Percentiles rank a stretch among this genome's conserved stretches.
Evolutionary conservation across 2,888 invertebrate species (phyloP).

Genomic region (Lasioglossum marginatum): DNA sequence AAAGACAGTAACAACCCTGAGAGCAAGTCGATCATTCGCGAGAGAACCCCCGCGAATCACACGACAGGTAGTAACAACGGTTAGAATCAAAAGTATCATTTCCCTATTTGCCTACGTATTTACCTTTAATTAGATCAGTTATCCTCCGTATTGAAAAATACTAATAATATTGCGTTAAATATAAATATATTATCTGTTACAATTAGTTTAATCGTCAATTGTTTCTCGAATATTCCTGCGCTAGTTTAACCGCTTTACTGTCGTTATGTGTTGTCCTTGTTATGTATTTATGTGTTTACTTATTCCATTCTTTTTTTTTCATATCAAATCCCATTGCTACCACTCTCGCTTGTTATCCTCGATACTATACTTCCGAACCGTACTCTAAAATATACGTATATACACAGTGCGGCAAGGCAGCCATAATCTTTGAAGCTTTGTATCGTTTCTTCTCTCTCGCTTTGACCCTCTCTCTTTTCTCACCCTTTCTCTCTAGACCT

Average conservation of each 20-base stretch:
- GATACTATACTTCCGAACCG: constrained; percentile 40
- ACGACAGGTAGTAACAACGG: constrained; percentile 72
- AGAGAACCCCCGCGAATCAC: constrained; percentile 40
- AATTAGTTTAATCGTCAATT: constrained; percentile 74
- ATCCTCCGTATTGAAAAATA: constrained; percentile 79
- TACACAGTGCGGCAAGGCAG: constrained; percentile 71
- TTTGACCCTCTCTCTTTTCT: background rate
- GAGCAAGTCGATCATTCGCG: constrained; percentile 73
- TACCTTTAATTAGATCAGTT: constrained; percentile 78
- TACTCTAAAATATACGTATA: constrained; percentile 74
- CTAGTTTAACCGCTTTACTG: constrained; percentile 48
- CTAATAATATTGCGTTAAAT: constrained; percentile 81
- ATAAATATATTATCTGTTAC: constrained; percentile 81
- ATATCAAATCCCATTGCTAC: constrained; percentile 55
- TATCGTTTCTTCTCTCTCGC: constrained; percentile 25
- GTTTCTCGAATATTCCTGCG: constrained; percentile 64
- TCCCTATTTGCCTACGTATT: constrained; percentile 79
- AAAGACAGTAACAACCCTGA: constrained; percentile 80
- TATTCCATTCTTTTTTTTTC: constrained; percentile 14
- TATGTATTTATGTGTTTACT: constrained; percentile 18
- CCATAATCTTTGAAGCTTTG: constrained; percentile 55
- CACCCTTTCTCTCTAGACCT: constrained; percentile 3
- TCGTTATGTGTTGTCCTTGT: constrained; percentile 35
- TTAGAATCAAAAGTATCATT: constrained; percentile 74
- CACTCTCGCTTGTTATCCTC: constrained; percentile 41